phyloP scores from a whole-genome alignment of 2,888 invertebrate species.

The Caenorhabditis doughertyi region DNA sequence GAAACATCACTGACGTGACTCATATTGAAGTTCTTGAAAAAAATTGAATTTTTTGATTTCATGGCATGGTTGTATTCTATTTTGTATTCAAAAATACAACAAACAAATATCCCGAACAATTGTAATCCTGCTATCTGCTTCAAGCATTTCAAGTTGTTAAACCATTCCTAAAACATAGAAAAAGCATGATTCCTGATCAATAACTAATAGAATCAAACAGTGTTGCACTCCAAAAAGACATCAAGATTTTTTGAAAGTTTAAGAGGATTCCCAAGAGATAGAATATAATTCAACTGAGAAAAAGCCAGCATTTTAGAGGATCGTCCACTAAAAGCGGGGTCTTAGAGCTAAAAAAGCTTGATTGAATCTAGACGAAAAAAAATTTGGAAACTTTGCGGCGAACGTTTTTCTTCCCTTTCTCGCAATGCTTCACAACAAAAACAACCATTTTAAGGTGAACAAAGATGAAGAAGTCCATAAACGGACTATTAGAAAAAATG shows the following conservation, averaged over 20 bases:
- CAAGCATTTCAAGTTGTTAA: no score
- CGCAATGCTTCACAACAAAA: neutral
- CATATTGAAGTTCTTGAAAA: neutral
- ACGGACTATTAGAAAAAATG: neutral
- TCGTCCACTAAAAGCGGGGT: neutral
- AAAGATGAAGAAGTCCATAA: neutral
- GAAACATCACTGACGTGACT: conserved; percentile 1
- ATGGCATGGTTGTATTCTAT: no score
- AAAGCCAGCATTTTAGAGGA: neutral
- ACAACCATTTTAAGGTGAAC: conserved; percentile 9
- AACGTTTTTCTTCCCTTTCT: neutral
- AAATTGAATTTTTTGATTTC: neutral
- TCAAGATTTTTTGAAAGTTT: conserved; percentile 16
- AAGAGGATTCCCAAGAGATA: conserved; percentile 18
- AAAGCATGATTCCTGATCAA: neutral
- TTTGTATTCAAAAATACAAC: no score
- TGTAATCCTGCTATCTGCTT: no score
- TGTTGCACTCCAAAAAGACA: conserved; percentile 9
- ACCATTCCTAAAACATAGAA: no score
- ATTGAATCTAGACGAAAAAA: conserved; percentile 38
- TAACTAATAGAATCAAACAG: conserved; percentile 9
- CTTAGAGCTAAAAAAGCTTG: conserved; percentile 1
- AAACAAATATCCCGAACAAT: no score
- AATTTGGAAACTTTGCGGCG: conserved; percentile 10
- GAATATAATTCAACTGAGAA: conserved; percentile 7